phyloP scores from a whole-genome alignment of 2,797 vertebrate genomes.

The Cebuella pygmaea region DNA sequence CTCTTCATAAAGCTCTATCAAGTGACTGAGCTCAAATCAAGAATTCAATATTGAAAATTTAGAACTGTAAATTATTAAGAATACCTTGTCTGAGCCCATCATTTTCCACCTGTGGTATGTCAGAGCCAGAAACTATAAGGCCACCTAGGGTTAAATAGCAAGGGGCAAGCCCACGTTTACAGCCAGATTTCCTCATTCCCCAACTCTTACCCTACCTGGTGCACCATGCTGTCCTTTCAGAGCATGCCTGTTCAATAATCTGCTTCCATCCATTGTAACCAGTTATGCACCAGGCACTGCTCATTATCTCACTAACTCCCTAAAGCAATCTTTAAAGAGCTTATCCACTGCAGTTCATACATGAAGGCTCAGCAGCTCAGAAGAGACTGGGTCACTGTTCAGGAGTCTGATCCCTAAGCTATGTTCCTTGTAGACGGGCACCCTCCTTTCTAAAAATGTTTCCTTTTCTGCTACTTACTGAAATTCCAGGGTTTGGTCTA shows the following conservation, averaged over 20 bases:
- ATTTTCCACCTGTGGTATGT: not conserved
- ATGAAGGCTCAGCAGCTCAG: not conserved
- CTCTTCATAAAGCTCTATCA: not conserved
- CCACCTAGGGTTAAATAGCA: not conserved
- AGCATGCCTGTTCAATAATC: not conserved
- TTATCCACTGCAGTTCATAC: fast-evolving
- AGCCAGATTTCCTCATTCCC: not conserved
- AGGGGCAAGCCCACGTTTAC: not conserved
- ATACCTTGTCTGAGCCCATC: not conserved
- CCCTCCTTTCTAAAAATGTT: not conserved
- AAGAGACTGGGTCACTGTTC: not conserved
- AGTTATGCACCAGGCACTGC: not conserved
- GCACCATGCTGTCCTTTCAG: not conserved
- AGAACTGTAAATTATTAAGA: not conserved
- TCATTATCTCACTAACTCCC: not conserved
- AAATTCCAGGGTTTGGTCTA: not conserved
- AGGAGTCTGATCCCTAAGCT: not conserved
- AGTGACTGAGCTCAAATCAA: not conserved
- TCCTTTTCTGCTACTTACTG: not conserved
- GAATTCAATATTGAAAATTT: not conserved
- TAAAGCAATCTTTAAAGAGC: not conserved
- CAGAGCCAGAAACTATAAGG: not conserved
- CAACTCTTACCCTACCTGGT: not conserved
- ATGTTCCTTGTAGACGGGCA: not conserved
- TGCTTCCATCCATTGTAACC: not conserved